Percentiles rank a stretch among this genome's conserved stretches.
Conservation (phyloP, 2,113 vertebrate species). For the Hiodon tergisus region DNA sequence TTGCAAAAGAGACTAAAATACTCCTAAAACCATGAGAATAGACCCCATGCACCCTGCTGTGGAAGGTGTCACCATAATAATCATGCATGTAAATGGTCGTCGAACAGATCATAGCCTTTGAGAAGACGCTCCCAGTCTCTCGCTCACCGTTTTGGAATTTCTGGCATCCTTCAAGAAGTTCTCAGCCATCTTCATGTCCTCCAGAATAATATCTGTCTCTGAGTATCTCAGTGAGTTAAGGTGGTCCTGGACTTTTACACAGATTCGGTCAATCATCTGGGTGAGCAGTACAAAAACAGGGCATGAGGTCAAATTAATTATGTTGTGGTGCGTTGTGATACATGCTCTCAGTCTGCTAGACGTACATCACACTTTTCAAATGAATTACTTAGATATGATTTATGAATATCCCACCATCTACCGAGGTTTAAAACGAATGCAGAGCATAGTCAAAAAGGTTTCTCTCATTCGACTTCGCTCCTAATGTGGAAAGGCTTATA, state of each 20-base stretch:
- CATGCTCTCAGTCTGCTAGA: neutral
- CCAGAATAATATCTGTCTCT: conserved; percentile 72
- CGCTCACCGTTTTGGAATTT: conserved; percentile 88
- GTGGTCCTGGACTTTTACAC: conserved; percentile 96
- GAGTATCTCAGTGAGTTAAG: conserved; percentile 88
- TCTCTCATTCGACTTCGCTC: too few relatives aligned
- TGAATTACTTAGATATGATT: too few relatives aligned
- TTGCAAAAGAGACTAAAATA: too few relatives aligned
- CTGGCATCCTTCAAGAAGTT: conserved; percentile 88
- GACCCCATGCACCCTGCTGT: neutral
- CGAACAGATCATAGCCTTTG: neutral
- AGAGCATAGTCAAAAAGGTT: too few relatives aligned
- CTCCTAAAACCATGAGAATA: too few relatives aligned
- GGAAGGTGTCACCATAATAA: neutral
- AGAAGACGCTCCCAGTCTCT: neutral
- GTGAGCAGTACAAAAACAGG: neutral
- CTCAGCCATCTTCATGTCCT: conserved; percentile 86
- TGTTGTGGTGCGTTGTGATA: neutral
- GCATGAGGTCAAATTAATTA: too few relatives aligned
- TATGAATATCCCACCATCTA: neutral
- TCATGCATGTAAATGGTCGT: neutral
- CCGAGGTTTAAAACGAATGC: too few relatives aligned
- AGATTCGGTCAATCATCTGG: conserved; percentile 95
- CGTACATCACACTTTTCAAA: too few relatives aligned
- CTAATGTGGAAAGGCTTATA: too few relatives aligned